These are phyloP conservation scores for Oreotrochilus melanogaster DNA, from an alignment of 2,113 vertebrate species.

Conservation along the genomic window DNA sequence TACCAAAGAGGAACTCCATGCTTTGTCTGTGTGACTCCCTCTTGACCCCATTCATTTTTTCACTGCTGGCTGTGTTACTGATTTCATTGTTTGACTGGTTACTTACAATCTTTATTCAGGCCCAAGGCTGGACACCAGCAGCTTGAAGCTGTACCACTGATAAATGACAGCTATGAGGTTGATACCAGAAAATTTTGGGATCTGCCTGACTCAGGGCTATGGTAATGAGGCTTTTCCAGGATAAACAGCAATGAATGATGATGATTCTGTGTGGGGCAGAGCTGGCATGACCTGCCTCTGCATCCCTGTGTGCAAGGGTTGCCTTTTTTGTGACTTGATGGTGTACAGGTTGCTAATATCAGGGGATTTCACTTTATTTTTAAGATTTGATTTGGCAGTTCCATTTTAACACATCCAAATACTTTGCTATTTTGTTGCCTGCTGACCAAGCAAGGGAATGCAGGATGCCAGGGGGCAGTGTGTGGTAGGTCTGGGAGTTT, in stretches of 20 bases:
- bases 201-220: not conserved
- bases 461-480: not conserved
- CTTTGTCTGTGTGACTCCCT: not conserved
- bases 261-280: not conserved
- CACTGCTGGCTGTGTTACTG: not conserved
- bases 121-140: not conserved
- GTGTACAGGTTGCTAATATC: not conserved
- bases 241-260: not conserved
- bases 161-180: accelerated
- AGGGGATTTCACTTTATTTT: not conserved
- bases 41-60: not conserved
- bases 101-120: not conserved
- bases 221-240: not conserved
- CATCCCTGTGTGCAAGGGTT: not conserved
- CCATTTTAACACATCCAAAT: not conserved
- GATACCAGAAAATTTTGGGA: not conserved
- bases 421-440: not conserved
- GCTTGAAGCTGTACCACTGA: not conserved
- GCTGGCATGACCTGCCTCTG: not conserved
- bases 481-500: not conserved
- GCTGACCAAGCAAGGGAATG: not conserved
- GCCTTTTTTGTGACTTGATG: not conserved
- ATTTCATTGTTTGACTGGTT: too few relatives aligned
- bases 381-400: not conserved
- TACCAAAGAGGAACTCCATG: not conserved